Percentiles rank a stretch among this genome's conserved stretches.
Evolutionary conservation across 2,797 vertebrate genomes (phyloP).

Genomic region (Hirundo rustica): DNA sequence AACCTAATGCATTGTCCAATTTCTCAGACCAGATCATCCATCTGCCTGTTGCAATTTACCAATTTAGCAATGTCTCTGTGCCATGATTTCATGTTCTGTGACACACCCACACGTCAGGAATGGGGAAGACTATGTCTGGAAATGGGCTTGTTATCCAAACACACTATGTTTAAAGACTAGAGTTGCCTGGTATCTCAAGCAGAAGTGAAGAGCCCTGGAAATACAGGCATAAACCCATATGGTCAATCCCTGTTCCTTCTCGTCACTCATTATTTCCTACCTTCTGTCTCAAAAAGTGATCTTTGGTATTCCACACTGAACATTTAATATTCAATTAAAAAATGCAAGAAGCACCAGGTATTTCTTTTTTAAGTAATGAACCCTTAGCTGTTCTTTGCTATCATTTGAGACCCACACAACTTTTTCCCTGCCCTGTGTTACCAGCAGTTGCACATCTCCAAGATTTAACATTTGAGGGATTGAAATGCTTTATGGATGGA

Average conservation of each 20-base stretch:
- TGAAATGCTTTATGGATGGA: neutral
- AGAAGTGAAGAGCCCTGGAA: neutral
- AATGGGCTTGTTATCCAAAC: neutral
- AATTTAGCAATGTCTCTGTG: neutral
- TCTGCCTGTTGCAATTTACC: neutral
- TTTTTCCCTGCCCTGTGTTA: neutral
- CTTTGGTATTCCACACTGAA: neutral
- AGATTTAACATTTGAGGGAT: neutral
- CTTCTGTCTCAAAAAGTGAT: neutral
- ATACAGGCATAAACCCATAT: neutral
- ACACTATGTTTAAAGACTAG: neutral
- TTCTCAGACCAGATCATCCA: neutral
- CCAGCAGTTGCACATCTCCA: neutral
- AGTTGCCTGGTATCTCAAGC: neutral
- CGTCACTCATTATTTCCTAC: neutral
- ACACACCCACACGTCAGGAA: fast-evolving
- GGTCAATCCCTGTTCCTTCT: neutral
- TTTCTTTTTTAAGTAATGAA: neutral
- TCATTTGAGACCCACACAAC: neutral
- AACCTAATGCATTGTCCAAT: slow-evolving; percentile 6
- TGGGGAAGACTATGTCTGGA: neutral
- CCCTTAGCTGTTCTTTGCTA: neutral
- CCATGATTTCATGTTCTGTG: neutral
- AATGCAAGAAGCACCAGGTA: neutral
- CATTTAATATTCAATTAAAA: neutral